Evolutionary conservation across 2,888 invertebrate species (phyloP).

Genomic region (Drosophila affinis): DNA sequence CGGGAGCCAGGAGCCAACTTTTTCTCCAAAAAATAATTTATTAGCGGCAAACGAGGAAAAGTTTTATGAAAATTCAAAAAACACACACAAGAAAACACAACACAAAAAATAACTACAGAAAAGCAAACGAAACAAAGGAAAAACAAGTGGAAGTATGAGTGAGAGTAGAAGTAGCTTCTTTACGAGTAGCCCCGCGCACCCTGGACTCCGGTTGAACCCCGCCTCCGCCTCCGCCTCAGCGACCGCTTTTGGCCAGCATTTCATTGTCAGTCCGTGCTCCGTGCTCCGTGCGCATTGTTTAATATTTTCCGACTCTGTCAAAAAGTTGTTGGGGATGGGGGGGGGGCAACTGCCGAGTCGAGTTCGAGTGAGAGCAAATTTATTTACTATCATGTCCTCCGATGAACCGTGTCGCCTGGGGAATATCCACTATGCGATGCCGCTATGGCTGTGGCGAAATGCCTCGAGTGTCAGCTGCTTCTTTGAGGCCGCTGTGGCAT

Average conservation of each 20-base stretch:
- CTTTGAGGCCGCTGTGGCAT: no score
- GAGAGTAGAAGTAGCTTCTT: constrained; percentile 18
- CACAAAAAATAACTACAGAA: constrained; percentile 3
- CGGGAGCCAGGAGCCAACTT: constrained; percentile 37
- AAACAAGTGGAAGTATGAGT: constrained; percentile 31
- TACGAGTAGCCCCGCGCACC: neutral
- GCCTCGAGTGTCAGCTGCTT: no score
- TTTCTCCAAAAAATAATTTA: constrained; percentile 71
- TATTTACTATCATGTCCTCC: constrained; percentile 51
- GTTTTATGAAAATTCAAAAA: constrained; percentile 70
- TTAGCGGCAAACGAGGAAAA: constrained; percentile 75
- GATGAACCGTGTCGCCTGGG: constrained; percentile 12
- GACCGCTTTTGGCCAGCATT: constrained; percentile 35
- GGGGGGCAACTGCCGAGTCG: neutral
- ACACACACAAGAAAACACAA: constrained; percentile 21
- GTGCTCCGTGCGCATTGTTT: constrained; percentile 49
- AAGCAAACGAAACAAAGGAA: constrained; percentile 39
- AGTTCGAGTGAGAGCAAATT: constrained; percentile 34
- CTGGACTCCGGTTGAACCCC: no score
- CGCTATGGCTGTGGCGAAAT: neutral
- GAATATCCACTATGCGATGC: neutral
- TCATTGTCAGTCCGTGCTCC: constrained; percentile 47
- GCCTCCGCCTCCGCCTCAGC: no score
- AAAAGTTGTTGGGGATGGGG: constrained; percentile 54
- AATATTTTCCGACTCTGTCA: constrained; percentile 57